phyloP scores from a whole-genome alignment of 2,888 invertebrate species.

The Eupsilia transversa region DNA sequence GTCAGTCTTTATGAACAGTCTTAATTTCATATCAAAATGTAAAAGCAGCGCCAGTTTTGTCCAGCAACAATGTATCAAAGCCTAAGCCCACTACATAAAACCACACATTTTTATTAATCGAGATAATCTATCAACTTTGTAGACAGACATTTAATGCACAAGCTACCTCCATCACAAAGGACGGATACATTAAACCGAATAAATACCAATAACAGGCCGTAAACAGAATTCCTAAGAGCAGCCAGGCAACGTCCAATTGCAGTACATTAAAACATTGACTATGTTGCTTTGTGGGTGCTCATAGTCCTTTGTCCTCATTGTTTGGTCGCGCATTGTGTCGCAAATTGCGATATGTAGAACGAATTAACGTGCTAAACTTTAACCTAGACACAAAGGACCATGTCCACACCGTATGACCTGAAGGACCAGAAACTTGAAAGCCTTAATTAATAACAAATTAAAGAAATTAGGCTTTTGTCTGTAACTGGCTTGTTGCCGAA shows the following conservation, averaged over 20 bases:
- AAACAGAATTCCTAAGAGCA: slow-evolving; percentile 62
- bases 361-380: slow-evolving; percentile 74
- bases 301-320: slow-evolving; percentile 59
- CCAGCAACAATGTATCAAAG: slow-evolving; percentile 43
- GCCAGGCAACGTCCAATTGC: slow-evolving; percentile 69
- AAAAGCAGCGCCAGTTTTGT: slow-evolving; percentile 15
- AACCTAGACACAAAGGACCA: slow-evolving; percentile 72
- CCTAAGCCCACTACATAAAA: slow-evolving; percentile 28
- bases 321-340: slow-evolving; percentile 59
- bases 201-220: slow-evolving; percentile 53
- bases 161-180: slow-evolving; percentile 54
- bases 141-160: slow-evolving; percentile 33
- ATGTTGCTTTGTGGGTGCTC: slow-evolving; percentile 64
- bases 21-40: slow-evolving; percentile 31
- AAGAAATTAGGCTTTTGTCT: slow-evolving; percentile 44
- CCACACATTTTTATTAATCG: slow-evolving; percentile 53
- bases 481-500: slow-evolving; percentile 12
- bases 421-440: slow-evolving; percentile 32
- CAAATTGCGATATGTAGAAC: slow-evolving; percentile 65
- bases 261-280: slow-evolving; percentile 74
- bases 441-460: slow-evolving; percentile 27
- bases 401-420: slow-evolving; percentile 78
- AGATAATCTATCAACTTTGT: slow-evolving; percentile 54
- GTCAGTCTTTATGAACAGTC: neutral
- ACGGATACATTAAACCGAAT: slow-evolving; percentile 60